Evolutionary conservation across 2,113 vertebrate species (phyloP).

Genomic region (Isichthys henryi): DNA sequence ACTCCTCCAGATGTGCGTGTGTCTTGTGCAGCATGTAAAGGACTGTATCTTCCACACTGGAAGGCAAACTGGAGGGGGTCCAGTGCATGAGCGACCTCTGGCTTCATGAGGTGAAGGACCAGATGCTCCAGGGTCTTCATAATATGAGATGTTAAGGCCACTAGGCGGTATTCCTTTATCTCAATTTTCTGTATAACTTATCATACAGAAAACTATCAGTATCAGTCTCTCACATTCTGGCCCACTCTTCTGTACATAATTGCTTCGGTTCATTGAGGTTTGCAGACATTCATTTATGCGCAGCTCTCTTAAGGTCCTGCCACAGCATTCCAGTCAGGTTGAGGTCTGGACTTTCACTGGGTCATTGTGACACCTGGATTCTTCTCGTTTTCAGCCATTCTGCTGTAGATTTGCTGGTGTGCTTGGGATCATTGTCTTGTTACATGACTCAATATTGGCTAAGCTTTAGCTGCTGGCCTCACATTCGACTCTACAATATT

Average conservation of each 20-base stretch:
- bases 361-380: background rate
- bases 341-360: background rate
- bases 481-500: too few relatives aligned
- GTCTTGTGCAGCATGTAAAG: conserved; percentile 2
- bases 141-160: background rate
- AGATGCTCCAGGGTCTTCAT: background rate
- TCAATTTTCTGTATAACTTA: background rate
- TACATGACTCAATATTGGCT: too few relatives aligned
- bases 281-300: background rate
- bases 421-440: background rate
- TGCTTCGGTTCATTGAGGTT: background rate
- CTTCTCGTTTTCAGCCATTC: background rate
- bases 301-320: background rate
- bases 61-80: background rate
- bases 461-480: too few relatives aligned
- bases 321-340: background rate
- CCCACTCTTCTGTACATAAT: background rate
- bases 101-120: background rate
- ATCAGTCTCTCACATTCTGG: background rate
- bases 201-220: too few relatives aligned
- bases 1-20: background rate
- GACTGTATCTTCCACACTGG: background rate
- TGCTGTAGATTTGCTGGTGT: background rate
- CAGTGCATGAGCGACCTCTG: background rate
- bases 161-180: background rate